Conservation (phyloP, 1,140 invertebrate species). For the Asobara japonica region DNA sequence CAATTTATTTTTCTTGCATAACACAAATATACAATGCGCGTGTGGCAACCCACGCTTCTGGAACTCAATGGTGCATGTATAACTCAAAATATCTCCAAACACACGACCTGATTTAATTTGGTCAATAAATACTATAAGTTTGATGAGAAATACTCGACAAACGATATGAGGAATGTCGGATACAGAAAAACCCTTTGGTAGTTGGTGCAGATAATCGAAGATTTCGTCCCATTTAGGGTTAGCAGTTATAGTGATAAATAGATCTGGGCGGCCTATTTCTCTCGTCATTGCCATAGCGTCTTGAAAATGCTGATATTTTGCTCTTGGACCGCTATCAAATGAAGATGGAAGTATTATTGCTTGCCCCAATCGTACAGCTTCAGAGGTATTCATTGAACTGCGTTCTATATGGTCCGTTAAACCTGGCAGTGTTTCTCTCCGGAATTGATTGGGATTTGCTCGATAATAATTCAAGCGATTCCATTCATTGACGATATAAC, state of each 20-base stretch:
- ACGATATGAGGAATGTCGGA: background rate
- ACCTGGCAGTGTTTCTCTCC: background rate
- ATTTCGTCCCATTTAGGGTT: conserved; percentile 26
- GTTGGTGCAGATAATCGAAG: conserved; percentile 1
- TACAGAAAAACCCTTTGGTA: background rate
- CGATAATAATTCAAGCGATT: background rate
- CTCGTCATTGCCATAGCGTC: background rate
- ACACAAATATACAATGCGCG: too few species aligned
- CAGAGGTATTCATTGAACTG: background rate
- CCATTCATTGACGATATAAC: background rate
- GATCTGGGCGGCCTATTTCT: background rate
- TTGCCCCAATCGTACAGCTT: background rate
- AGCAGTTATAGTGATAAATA: background rate
- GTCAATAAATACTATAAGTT: background rate
- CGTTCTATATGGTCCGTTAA: background rate
- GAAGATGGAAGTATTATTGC: conserved; percentile 23
- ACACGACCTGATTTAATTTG: background rate
- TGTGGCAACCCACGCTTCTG: too few species aligned
- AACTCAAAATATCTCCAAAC: too few species aligned
- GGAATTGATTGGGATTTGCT: background rate
- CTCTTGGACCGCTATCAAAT: conserved; percentile 11
- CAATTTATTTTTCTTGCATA: conserved; percentile 24
- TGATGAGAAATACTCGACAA: background rate
- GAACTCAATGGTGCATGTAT: too few species aligned
- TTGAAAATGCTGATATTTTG: background rate